Percentiles rank a stretch among this genome's conserved stretches.
Evolutionary conservation across 2,113 vertebrate genomes (phyloP).

Genomic region (Circaetus gallicus): DNA sequence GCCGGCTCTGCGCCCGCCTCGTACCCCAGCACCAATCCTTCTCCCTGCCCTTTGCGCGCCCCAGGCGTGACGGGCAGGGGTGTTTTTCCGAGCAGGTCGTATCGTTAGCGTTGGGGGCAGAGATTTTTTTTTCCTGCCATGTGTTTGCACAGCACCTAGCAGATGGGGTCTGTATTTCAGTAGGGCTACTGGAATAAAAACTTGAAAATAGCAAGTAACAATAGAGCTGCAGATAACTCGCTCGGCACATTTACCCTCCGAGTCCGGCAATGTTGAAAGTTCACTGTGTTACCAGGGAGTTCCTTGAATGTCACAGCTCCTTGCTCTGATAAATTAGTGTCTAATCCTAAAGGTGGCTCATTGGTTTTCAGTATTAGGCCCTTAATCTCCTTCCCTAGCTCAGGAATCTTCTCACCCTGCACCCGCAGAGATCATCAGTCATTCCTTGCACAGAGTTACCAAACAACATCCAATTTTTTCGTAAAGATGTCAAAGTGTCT

Average conservation of each 20-base stretch:
- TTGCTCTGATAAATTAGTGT: slow-evolving; percentile 37
- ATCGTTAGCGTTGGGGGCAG: neutral
- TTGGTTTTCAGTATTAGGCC: slow-evolving; percentile 6
- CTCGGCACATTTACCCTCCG: neutral
- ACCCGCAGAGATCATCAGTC: slow-evolving; percentile 37
- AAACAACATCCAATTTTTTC: slow-evolving; percentile 56
- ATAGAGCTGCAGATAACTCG: neutral
- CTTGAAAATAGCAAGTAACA: neutral
- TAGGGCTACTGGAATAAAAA: neutral
- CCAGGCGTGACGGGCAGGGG: neutral
- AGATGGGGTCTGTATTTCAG: neutral
- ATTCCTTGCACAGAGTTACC: slow-evolving; percentile 36
- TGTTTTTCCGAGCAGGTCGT: neutral
- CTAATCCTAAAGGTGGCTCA: slow-evolving; percentile 31
- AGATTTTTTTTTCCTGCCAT: neutral
- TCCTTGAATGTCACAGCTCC: slow-evolving; percentile 7
- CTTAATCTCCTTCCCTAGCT: slow-evolving; percentile 47
- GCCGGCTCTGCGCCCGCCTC: neutral
- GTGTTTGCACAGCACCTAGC: neutral
- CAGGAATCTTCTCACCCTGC: slow-evolving; percentile 50
- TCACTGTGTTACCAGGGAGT: neutral
- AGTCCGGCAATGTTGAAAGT: neutral
- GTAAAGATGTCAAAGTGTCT: slow-evolving; percentile 61
- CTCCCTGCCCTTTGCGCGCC: neutral
- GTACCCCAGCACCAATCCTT: neutral